Evolutionary conservation across 2,113 vertebrate species (phyloP).

Genomic region (Macrotis lagotis): DNA sequence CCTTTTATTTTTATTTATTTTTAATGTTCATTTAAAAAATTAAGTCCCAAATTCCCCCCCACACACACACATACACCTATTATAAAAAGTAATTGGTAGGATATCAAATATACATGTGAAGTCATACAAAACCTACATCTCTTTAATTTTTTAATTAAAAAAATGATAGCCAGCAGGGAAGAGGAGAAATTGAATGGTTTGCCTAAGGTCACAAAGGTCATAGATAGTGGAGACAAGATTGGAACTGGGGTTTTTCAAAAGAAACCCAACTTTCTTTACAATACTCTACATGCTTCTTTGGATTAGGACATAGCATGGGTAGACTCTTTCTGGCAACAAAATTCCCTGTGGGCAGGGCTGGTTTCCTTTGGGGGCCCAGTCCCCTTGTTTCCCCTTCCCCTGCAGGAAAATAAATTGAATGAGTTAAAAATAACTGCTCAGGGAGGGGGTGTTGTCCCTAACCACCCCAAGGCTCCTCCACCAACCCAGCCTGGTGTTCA

Average conservation of each 20-base stretch:
- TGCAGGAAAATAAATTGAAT: slow-evolving; percentile 12
- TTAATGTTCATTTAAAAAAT: background rate
- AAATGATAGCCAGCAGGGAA: background rate
- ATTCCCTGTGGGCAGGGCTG: background rate
- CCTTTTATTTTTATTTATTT: background rate
- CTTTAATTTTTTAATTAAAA: background rate
- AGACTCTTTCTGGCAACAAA: background rate
- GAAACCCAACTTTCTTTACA: background rate
- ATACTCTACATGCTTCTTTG: background rate
- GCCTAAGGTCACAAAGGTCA: background rate
- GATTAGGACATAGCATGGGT: background rate
- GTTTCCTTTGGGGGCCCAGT: background rate
- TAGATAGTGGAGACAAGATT: background rate
- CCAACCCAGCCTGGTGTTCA: background rate
- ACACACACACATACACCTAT: no score
- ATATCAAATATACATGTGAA: background rate
- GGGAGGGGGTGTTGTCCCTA: background rate
- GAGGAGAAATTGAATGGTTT: background rate
- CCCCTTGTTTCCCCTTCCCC: background rate
- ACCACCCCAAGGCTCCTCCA: background rate
- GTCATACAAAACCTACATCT: background rate
- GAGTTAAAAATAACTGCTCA: slow-evolving; percentile 28
- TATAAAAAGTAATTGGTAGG: background rate
- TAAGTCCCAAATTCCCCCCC: background rate
- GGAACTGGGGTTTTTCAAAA: background rate